Conservation (phyloP, 2,888 invertebrate genomes). For the Philaethria dido region DNA sequence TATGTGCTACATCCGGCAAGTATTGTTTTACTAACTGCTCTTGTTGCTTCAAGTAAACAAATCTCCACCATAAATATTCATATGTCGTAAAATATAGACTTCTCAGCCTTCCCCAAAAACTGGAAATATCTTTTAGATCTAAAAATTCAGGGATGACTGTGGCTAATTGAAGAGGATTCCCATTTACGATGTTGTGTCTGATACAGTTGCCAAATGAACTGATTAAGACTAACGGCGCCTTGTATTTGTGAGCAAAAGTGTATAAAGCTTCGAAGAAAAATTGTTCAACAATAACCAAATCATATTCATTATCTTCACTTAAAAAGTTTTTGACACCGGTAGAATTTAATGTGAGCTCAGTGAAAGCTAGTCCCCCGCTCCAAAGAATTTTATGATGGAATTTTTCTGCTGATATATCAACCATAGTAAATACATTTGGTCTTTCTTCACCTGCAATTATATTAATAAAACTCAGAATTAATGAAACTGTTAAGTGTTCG, state of each 20-base stretch:
- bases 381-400: constrained; percentile 68
- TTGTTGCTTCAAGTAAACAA: constrained; percentile 67
- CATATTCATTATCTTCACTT: constrained; percentile 64
- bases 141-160: constrained; percentile 69
- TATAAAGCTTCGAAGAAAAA: constrained; percentile 77
- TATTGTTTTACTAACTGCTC: constrained; percentile 66
- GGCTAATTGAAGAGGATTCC: constrained; percentile 72
- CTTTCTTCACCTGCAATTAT: constrained; percentile 60
- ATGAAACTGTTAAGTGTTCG: no score
- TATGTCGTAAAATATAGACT: constrained; percentile 75
- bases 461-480: not conserved
- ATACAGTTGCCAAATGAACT: constrained; percentile 75
- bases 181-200: constrained; percentile 65
- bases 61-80: constrained; percentile 71
- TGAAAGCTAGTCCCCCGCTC: constrained; percentile 63
- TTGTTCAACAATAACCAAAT: constrained; percentile 76
- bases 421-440: constrained; percentile 73
- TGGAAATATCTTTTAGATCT: constrained; percentile 73
- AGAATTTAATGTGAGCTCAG: constrained; percentile 66
- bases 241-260: constrained; percentile 73
- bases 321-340: constrained; percentile 61
- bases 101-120: constrained; percentile 75
- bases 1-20: constrained; percentile 61
- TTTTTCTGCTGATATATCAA: constrained; percentile 61
- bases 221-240: constrained; percentile 66